Conservation (phyloP, 1,140 invertebrate species). For the Bombus vancouverensis region DNA sequence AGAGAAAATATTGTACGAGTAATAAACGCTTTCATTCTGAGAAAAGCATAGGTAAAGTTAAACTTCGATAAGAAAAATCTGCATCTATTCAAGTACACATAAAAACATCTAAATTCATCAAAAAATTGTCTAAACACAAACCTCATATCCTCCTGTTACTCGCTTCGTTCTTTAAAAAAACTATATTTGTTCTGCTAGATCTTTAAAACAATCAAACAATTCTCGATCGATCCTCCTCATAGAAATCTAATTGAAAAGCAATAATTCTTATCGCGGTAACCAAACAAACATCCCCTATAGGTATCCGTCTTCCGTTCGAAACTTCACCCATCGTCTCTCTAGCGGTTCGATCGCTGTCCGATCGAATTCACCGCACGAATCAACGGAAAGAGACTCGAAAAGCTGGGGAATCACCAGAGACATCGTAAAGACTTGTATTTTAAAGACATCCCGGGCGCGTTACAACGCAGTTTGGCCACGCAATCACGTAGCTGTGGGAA, state of each 20-base stretch:
- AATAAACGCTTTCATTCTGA: not conserved
- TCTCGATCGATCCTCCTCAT: too few species aligned
- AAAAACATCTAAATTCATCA: too few species aligned
- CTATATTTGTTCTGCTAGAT: too few species aligned
- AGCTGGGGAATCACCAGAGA: not conserved
- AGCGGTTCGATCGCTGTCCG: not conserved
- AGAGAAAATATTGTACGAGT: not conserved
- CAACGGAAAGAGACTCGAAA: not conserved
- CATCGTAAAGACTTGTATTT: constrained; percentile 34
- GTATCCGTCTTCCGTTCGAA: not conserved
- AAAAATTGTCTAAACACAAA: not conserved
- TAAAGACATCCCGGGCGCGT: constrained; percentile 18
- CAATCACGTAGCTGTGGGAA: constrained; percentile 63
- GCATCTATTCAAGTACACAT: too few species aligned
- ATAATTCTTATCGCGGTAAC: not conserved
- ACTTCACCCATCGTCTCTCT: not conserved
- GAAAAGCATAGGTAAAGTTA: too few species aligned
- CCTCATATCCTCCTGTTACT: too few species aligned
- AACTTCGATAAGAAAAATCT: too few species aligned
- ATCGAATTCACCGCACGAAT: not conserved
- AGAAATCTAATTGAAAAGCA: not conserved
- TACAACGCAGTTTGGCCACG: constrained; percentile 46
- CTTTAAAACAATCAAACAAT: too few species aligned
- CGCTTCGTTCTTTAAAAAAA: too few species aligned
- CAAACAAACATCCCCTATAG: not conserved